Percentiles rank a stretch among this genome's conserved stretches.
Conservation (phyloP, 2,797 vertebrate genomes). For the Ctenosaura bakeri region DNA sequence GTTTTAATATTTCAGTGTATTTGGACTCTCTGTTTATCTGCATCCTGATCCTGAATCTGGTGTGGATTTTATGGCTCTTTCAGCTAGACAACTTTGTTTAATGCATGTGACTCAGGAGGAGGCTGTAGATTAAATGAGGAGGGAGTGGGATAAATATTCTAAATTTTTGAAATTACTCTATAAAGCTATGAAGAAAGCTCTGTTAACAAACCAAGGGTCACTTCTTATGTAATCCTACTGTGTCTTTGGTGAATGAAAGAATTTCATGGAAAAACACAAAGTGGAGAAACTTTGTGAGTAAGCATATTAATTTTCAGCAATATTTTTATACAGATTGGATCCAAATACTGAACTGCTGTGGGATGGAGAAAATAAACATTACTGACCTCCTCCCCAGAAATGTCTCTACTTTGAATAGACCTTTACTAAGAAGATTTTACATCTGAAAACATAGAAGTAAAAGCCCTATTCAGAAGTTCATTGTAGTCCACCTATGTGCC, state of each 20-base stretch:
- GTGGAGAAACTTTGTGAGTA: constrained; percentile 32
- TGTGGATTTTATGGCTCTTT: not conserved
- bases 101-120: constrained; percentile 52
- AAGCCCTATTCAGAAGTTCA: not conserved
- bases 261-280: constrained; percentile 40
- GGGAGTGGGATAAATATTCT: not conserved
- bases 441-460: not conserved
- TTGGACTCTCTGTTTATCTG: constrained; percentile 19
- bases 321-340: constrained; percentile 10
- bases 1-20: not conserved
- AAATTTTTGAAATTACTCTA: constrained; percentile 42
- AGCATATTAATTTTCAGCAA: constrained; percentile 34
- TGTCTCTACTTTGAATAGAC: not conserved
- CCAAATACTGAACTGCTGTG: not conserved
- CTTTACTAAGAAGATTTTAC: not conserved
- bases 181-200: constrained; percentile 61
- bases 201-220: constrained; percentile 48
- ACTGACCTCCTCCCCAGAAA: not conserved
- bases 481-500: not conserved
- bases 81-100: not conserved
- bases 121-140: not conserved
- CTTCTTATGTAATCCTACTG: constrained; percentile 50
- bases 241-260: constrained; percentile 61
- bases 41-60: constrained; percentile 10
- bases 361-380: constrained; percentile 1